Conservation (phyloP, 1,140 invertebrate species). For the Pseudachorutes palmiensis region DNA sequence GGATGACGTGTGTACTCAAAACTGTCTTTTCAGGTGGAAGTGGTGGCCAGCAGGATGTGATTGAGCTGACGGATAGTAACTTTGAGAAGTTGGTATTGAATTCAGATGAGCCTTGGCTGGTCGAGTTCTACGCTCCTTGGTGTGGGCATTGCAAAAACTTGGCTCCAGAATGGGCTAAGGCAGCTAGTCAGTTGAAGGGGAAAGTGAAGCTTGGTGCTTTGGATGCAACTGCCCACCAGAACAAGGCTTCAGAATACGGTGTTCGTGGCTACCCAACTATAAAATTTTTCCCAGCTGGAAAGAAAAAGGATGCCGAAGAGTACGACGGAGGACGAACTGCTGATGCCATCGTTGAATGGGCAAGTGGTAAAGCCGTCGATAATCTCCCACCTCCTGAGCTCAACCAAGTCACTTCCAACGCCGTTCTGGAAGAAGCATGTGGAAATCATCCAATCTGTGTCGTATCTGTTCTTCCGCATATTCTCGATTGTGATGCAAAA, state of each 20-base stretch:
- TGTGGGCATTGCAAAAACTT: slow-evolving; percentile 76
- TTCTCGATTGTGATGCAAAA: slow-evolving; percentile 90
- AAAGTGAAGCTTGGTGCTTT: slow-evolving; percentile 87
- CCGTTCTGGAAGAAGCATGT: slow-evolving; percentile 62
- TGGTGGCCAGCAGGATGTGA: slow-evolving; percentile 62
- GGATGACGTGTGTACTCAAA: neutral
- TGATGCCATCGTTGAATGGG: slow-evolving; percentile 85
- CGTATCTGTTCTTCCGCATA: slow-evolving; percentile 88
- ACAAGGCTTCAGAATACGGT: slow-evolving; percentile 65
- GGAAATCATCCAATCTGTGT: slow-evolving; percentile 84
- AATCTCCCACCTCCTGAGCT: slow-evolving; percentile 31
- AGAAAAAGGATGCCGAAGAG: slow-evolving; percentile 62
- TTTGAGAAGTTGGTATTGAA: slow-evolving; percentile 84
- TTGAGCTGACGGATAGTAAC: slow-evolving; percentile 89
- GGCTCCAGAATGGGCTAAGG: slow-evolving; percentile 87
- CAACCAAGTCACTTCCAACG: slow-evolving; percentile 48
- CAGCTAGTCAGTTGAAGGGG: slow-evolving; percentile 88
- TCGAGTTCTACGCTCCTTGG: slow-evolving; percentile 97
- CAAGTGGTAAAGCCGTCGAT: slow-evolving; percentile 41
- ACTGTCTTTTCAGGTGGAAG: slow-evolving; percentile 33
- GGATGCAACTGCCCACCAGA: slow-evolving; percentile 86
- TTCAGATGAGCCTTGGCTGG: slow-evolving; percentile 87
- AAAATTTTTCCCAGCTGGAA: slow-evolving; percentile 81
- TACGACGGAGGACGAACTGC: slow-evolving; percentile 80
- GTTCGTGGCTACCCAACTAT: slow-evolving; percentile 57